Evolutionary conservation across 1,140 invertebrate genomes (phyloP), one percentile per base, ranked within the genome.

Genomic region (Drosophila gunungcola): DNA sequence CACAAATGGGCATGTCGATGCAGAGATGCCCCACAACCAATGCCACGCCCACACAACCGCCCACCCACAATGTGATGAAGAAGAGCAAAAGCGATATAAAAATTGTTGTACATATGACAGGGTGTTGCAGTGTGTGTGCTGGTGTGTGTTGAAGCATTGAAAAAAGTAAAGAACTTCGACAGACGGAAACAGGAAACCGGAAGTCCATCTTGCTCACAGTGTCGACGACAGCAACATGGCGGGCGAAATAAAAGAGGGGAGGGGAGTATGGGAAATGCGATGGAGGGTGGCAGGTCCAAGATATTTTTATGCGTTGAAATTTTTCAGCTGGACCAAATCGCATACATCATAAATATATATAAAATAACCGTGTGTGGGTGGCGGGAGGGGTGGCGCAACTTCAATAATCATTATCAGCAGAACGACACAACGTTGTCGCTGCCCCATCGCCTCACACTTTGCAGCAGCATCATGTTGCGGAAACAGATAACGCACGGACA

Each of bases 121-220:
- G 76, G 65, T 49, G 75, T 56, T 57, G 51, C 52, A 62, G 36
- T 52, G 45, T 43, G 54, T 46, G 68, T 52, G 72, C 60, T 21
- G 16, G 58, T 68, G 74, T 88, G 67, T 73, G 83, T 65, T 46
- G 79, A 78, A 80, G 84, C 84, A 83, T 89, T 78, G 84, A 83
- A 88, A 88, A 88, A 88, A 90, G 80, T 84, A 91, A 91, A 91
- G 77, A 91, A 91, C 82, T 91, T 91, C 90, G 90, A 91, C 90
- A 91, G 90, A 88, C 90, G 90, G 90, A 91, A 91, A 91, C 90
- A 91, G 90, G 90, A 91, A 91, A 91, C 90, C 90, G 90, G 90
- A 91, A 90, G 90, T 91, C 90, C 90, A 91, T 91, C 90, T 91
- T 91, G 90, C 90, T 91, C 81, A 90, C 90, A 91, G 83, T 91